Evolutionary conservation across 2,797 vertebrate species (phyloP).

Genomic region (Galaxias olidus): DNA sequence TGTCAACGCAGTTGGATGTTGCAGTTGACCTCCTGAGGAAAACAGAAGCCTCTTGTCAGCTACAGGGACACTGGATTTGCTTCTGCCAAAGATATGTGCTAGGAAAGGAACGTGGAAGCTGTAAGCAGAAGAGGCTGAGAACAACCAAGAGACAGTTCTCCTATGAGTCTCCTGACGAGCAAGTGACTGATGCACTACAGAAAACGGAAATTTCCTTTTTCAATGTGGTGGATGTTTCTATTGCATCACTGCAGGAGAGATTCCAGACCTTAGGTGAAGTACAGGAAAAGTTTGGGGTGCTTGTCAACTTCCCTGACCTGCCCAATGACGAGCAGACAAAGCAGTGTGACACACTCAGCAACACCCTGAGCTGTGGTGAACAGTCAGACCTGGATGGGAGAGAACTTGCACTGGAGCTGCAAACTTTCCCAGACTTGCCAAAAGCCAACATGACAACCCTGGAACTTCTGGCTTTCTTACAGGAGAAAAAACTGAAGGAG

Average conservation of each 20-base stretch:
- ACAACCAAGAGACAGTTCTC: conserved; percentile 23
- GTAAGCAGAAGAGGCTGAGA: conserved; percentile 13
- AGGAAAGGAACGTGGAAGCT: conserved; percentile 15
- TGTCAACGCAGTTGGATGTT: conserved; percentile 15
- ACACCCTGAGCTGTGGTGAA: background rate
- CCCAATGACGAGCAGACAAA: too few species aligned
- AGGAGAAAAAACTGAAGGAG: too few species aligned
- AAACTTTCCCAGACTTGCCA: conserved; percentile 2
- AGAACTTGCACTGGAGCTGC: too few species aligned
- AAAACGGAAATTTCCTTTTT: too few species aligned
- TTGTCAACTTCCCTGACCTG: too few species aligned
- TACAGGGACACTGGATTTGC: conserved; percentile 1
- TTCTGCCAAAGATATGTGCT: background rate
- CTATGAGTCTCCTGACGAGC: too few species aligned
- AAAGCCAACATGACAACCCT: background rate
- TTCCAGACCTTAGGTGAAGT: conserved; percentile 11
- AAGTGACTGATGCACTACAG: too few species aligned
- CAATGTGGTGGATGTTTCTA: conserved; percentile 19
- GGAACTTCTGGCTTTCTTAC: conserved; percentile 2
- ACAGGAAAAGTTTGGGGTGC: too few species aligned
- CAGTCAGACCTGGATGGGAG: background rate
- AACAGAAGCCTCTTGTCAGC: background rate
- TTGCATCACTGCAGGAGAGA: conserved; percentile 10
- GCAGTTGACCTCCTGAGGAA: conserved; percentile 11
- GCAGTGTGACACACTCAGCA: conserved; percentile 4